Conservation (phyloP, 2,113 vertebrate species). For the Pogona vitticeps region DNA sequence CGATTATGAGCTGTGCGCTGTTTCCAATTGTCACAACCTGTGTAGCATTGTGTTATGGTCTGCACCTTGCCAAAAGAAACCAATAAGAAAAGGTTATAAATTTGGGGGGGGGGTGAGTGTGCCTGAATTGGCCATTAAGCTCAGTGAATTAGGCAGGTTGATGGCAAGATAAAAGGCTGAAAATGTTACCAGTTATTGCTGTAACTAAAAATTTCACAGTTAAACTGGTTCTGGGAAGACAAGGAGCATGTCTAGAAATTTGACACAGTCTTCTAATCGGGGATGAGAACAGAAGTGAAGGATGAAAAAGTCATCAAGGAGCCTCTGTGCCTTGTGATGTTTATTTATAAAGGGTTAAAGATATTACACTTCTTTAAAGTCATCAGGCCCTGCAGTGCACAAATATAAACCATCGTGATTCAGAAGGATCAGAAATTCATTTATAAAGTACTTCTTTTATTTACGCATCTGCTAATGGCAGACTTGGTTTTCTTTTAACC, state of each 20-base stretch:
- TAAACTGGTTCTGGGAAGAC: too few species aligned
- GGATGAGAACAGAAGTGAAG: not conserved
- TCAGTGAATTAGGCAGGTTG: too few species aligned
- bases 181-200: too few species aligned
- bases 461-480: slow-evolving; percentile 59
- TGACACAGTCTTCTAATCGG: not conserved
- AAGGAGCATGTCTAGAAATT: not conserved
- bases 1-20: too few species aligned
- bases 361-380: slow-evolving; percentile 38
- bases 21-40: too few species aligned
- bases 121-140: too few species aligned
- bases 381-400: slow-evolving; percentile 11
- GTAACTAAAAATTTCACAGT: too few species aligned
- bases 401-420: slow-evolving; percentile 9
- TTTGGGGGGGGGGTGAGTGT: too few species aligned
- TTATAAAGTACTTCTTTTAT: slow-evolving; percentile 25
- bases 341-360: slow-evolving; percentile 4
- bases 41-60: too few species aligned
- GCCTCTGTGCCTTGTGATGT: not conserved
- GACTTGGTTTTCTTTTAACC: slow-evolving; percentile 65
- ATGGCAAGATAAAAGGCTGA: too few species aligned
- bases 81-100: too few species aligned
- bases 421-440: not conserved
- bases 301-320: not conserved
- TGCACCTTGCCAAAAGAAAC: too few species aligned